Base-by-base conservation (phyloP, 2,113 vertebrate genomes). In the Andinoacara biseriatus region DNA sequence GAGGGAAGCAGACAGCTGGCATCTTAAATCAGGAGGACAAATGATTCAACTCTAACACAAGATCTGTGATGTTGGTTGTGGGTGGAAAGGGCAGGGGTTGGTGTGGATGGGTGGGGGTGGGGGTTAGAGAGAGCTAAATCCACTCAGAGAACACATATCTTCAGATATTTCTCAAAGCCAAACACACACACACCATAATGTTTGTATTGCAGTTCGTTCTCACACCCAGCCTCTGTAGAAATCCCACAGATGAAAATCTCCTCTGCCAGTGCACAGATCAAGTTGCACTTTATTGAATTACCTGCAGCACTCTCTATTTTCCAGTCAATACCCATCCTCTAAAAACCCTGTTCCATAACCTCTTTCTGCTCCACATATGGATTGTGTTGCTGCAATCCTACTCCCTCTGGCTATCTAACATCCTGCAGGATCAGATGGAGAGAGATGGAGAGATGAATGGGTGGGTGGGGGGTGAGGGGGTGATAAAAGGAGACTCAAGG, bases 1-100 rank as follows among this genome's bases (percentile, higher is more conserved):
- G 93, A 92, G 89, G 85, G 83, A 91, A 81, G 77, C 80, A 91
- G 93, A 93, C 93, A 94, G 93, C 92, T 94, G 93, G 93, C 89
- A 93, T 90, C 89, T 88, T 92, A 89, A 91, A 92, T 92, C 91
- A 86, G 83, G 78, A 78, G 86, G 84, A 87, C 87, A 89, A 91
- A 90, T 84, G 81, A 90, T 92, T 88, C 72, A 80, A 86, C 59
- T 79, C 60, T 11, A 87, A 81, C 81, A 87, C 82, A 85, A 81
- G 90, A 83, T 86, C 65, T 80, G 86, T 87, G 87, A 86, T 86
- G 83, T 75, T 91, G 78, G 18, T 7, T 57, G 43, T 26, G 57
- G 40, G 9, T 14, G 18, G 46, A 49, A 52, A 57, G 18, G 46
- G 46, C 5, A 5, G 24, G 29, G 17, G 10, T 22, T 54, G 29